Evolutionary conservation across 2,888 invertebrate genomes (phyloP).

Genomic region (Stramonita haemastoma): DNA sequence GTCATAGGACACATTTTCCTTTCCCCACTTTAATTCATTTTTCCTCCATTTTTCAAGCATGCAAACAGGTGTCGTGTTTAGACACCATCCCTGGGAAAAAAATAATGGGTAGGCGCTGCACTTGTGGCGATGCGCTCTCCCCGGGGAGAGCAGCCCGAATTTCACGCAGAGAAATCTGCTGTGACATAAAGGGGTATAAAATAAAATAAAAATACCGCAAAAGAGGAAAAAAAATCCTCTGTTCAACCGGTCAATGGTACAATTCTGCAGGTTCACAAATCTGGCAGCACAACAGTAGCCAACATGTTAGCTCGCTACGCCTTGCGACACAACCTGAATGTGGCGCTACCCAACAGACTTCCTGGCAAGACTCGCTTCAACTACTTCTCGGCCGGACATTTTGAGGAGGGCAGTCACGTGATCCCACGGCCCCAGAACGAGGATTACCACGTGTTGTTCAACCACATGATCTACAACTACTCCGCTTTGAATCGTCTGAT

Average conservation of each 20-base stretch:
- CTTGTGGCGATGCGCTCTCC: too few species aligned
- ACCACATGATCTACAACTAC: conserved; percentile 62
- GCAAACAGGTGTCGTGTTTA: too few species aligned
- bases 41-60: too few species aligned
- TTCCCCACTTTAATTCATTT: too few species aligned
- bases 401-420: conserved; percentile 41
- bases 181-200: too few species aligned
- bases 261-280: conserved; percentile 61
- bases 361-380: conserved; percentile 33
- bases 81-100: too few species aligned
- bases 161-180: too few species aligned
- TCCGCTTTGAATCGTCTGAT: conserved; percentile 53
- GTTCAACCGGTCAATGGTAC: not conserved
- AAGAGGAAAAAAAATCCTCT: not conserved
- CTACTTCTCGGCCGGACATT: conserved; percentile 46
- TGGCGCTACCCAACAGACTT: conserved; percentile 55
- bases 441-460: conserved; percentile 57
- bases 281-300: conserved; percentile 62
- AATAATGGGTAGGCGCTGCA: too few species aligned
- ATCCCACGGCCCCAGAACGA: conserved; percentile 55
- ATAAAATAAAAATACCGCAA: not conserved
- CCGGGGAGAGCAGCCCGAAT: too few species aligned
- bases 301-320: conserved; percentile 62
- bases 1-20: too few species aligned
- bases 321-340: conserved; percentile 50